phyloP scores from a whole-genome alignment of 2,797 vertebrate genomes.

The Enteromius afrohamiltoni region DNA sequence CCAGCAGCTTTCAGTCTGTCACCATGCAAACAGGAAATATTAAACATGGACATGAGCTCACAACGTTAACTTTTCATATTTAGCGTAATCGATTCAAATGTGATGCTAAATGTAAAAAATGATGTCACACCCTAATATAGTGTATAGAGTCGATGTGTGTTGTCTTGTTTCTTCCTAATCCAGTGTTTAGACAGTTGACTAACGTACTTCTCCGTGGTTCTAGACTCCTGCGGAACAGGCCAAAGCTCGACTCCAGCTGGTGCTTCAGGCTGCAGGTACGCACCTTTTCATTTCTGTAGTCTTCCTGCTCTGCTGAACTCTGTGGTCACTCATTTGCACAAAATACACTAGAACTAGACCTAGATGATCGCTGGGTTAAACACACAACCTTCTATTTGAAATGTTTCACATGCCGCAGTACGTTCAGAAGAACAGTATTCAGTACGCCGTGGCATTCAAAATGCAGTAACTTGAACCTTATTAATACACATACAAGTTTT shows the following conservation, averaged over 20 bases:
- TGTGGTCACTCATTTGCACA: too few species aligned
- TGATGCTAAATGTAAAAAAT: too few species aligned
- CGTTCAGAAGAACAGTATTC: neutral
- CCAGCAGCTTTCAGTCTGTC: neutral
- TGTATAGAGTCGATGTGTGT: neutral
- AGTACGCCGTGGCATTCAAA: neutral
- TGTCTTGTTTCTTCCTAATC: constrained; percentile 5
- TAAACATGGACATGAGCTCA: neutral
- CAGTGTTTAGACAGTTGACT: constrained; percentile 55
- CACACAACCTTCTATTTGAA: neutral
- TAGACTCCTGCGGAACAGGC: constrained; percentile 94
- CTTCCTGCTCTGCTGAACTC: neutral
- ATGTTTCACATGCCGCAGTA: neutral
- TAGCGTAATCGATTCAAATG: too few species aligned
- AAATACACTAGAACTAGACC: neutral
- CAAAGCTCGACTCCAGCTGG: constrained; percentile 91
- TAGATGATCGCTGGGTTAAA: neutral
- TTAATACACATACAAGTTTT: neutral
- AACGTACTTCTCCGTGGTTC: constrained; percentile 54
- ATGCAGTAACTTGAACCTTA: neutral
- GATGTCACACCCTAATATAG: too few species aligned
- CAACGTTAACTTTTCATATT: neutral
- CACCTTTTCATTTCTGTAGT: neutral
- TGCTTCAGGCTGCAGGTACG: constrained; percentile 93
- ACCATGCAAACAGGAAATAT: neutral